These are phyloP conservation scores for Strigamia crassipes DNA, from an alignment of 2,888 invertebrate species.

Conservation along the genomic window DNA sequence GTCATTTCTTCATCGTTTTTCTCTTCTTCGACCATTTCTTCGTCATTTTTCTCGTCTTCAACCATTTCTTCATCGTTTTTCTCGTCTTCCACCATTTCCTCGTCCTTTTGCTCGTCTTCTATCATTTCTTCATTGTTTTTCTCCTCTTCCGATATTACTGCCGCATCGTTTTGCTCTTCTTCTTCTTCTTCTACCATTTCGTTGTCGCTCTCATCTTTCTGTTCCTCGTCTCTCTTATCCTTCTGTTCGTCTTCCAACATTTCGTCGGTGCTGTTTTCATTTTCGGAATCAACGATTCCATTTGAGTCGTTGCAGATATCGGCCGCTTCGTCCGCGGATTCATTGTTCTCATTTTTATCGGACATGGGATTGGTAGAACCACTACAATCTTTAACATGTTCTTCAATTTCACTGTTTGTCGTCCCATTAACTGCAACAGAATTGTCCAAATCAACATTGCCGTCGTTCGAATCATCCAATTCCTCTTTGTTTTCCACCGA, in stretches of 20 bases:
- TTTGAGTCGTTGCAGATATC: background rate
- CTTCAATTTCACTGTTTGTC: background rate
- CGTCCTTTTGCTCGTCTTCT: slow-evolving; percentile 47
- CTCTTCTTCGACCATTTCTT: slow-evolving; percentile 50
- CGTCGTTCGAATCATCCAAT: too few species aligned
- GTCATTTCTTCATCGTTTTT: background rate
- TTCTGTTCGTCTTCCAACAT: background rate
- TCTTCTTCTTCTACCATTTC: background rate
- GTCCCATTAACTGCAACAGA: background rate
- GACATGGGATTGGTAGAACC: background rate
- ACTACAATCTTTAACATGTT: background rate
- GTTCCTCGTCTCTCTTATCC: background rate
- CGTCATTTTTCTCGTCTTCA: background rate
- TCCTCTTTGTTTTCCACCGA: too few species aligned
- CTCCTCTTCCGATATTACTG: background rate
- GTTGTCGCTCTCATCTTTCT: background rate
- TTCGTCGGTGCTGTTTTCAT: background rate
- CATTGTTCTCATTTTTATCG: background rate
- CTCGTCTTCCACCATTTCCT: slow-evolving; percentile 13
- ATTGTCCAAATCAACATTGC: too few species aligned
- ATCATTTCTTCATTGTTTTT: slow-evolving; percentile 49
- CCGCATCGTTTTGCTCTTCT: slow-evolving; percentile 42
- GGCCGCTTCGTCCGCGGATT: slow-evolving; percentile 25
- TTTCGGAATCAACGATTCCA: background rate
- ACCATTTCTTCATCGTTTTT: background rate